Evolutionary conservation across 2,113 vertebrate genomes (phyloP), one percentile per base, ranked within the genome.

Genomic region (Morphnarchus princeps): DNA sequence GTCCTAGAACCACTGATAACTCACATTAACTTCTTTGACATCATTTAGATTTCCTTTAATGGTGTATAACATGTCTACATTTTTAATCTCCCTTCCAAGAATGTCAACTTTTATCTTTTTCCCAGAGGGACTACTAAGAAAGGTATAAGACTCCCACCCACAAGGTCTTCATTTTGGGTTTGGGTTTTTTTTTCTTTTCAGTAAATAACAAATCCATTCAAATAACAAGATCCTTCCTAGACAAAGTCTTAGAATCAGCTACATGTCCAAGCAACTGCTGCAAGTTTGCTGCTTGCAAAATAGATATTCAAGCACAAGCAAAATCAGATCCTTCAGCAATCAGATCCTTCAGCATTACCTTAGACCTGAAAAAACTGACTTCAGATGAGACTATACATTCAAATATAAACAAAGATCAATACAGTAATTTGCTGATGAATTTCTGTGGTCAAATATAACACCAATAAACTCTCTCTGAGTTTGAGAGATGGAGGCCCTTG

Each of bases 341-440:
- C 14, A 50, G n/a, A 14, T 65, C 47, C 43, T 74, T 84, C 31
- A 59, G 43, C 57, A 36, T 63, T 52, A 67, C 4, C 47, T 80
- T 20, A 69, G 42, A 54, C 20, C 16, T 36, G 18, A 55, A 87
- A 42, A 90, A 58, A 36, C 7, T 4, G 7, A 15, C 77, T 47
- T 59, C 1, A 17, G 55, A 61, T 15, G 18, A 82, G 42, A n/a
- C 45, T n/a, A 20, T 24, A 15, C 6, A 34, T 82, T 59, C 47
- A 91, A 67, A 50, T 7, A 63, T 11, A 95, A 91, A 34, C 9
- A 62, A 32, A 15, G 54, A 92, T 95, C 61, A 52, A 89, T 93
- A 91, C 10, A 55, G 45, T 43, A 82, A 90, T 91, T 91, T 89
- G 49, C 52, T 95, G 93, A 96, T 91, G 47, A 89, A 82, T 71